Base-by-base conservation (phyloP, 2,797 vertebrate genomes). In the Fistularia commersonii region DNA sequence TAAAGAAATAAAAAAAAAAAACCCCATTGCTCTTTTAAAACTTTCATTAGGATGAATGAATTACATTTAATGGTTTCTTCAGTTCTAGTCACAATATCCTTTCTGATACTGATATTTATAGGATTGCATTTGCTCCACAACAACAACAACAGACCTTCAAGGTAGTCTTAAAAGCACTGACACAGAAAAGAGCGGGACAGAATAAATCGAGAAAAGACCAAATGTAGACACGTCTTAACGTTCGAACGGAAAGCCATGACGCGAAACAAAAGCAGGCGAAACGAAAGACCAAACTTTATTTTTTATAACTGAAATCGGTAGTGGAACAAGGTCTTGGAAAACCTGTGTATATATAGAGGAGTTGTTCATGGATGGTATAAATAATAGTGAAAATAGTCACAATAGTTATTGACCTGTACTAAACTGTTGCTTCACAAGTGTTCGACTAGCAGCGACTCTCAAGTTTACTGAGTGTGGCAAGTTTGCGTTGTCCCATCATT, bases 231-330 rank as follows among this genome's bases (percentile, higher is more conserved):
- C 41, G 78, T 85, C 68, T 81, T 81, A 76, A 72, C 53, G 58
- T 77, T 78, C 12, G 48, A 73, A 63, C 55, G 35, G 73, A 80
- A 86, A 83, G 84, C 81, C 84, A 80, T 82, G 67, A 71, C 72
- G 71, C 71, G 71, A 79, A 75, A 76, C 57, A 71, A 79, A 74
- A 68, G 40, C 52, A 57, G 61, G 61, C 33, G 13, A 43, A 40
- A 41, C 53, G 49, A 76, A 60, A 79, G 83, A 86, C 81, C 84
- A 83, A 87, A 79, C 68, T 84, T 72, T 87, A 14, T 85, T 89
- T 89, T 87, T 87, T 86, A 34, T 81, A 87, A 69, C 44, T 31
- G 57, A 68, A 72, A 54, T 59, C 6, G 42, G 57, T 56, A 53
- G 43, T 37, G 43, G 13, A 31, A 63, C 56, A 65, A 64, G 62